phyloP scores from a whole-genome alignment of 2,797 vertebrate genomes.

The Chaenodraco wilsoni region DNA sequence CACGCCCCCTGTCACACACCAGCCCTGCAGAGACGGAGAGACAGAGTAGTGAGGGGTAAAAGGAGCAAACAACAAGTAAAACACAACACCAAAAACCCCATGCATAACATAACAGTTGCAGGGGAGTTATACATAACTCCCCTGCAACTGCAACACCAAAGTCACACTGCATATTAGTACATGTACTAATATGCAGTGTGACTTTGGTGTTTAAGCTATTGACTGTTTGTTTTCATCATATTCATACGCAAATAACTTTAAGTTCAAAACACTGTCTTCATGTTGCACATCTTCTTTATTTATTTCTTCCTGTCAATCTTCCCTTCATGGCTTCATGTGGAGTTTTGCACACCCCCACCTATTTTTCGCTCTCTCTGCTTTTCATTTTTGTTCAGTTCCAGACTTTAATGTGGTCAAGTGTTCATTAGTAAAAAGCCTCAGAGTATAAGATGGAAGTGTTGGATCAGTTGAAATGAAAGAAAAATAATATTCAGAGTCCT shows the following conservation, averaged over 20 bases:
- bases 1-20: too few species aligned
- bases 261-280: conserved; percentile 22
- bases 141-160: too few species aligned
- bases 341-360: conserved; percentile 33
- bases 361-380: conserved; percentile 1
- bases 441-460: conserved; percentile 3
- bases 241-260: neutral
- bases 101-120: too few species aligned
- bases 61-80: too few species aligned
- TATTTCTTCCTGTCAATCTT: conserved; percentile 11
- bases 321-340: conserved; percentile 1
- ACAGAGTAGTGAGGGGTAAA: too few species aligned
- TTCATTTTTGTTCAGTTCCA: conserved; percentile 32
- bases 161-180: too few species aligned
- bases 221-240: neutral
- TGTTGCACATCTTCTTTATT: conserved; percentile 25
- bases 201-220: conserved; percentile 1
- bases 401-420: conserved; percentile 37
- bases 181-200: neutral
- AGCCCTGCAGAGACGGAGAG: too few species aligned
- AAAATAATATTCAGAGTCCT: conserved; percentile 34
- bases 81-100: too few species aligned
- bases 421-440: conserved; percentile 50
- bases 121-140: neutral
- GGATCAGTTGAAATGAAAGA: conserved; percentile 28